Evolutionary conservation across 2,113 vertebrate genomes (phyloP).

Genomic region (Prinia subflava): DNA sequence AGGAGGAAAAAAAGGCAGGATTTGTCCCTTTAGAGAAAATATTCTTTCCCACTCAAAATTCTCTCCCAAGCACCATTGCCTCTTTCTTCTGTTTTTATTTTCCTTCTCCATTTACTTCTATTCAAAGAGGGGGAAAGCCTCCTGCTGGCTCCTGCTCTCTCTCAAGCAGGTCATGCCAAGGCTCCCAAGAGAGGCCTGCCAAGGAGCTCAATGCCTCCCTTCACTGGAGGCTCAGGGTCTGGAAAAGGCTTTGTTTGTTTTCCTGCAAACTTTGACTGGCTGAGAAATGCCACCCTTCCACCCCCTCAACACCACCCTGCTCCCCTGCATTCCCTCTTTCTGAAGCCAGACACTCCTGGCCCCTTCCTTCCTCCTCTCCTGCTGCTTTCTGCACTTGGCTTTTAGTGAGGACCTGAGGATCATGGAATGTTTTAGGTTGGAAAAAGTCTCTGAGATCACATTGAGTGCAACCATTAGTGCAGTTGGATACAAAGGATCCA

Average conservation of each 20-base stretch:
- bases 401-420: neutral
- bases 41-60: constrained; percentile 12
- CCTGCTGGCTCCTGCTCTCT: neutral
- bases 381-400: neutral
- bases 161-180: constrained; percentile 2
- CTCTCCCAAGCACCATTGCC: neutral
- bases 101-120: neutral
- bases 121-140: neutral
- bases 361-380: neutral
- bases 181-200: constrained; percentile 15
- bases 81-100: neutral
- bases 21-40: neutral
- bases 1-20: neutral
- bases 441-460: neutral
- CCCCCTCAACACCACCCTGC: neutral
- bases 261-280: constrained; percentile 4
- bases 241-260: constrained; percentile 55
- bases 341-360: neutral
- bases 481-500: neutral
- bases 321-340: neutral
- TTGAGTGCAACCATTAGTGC: neutral
- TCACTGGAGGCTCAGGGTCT: neutral
- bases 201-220: constrained; percentile 1
- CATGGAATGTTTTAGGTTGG: neutral
- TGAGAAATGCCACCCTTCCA: neutral